These are phyloP conservation scores for Dryocosmus kuriphilus DNA, from an alignment of 2,888 invertebrate species.

Conservation along the genomic window DNA sequence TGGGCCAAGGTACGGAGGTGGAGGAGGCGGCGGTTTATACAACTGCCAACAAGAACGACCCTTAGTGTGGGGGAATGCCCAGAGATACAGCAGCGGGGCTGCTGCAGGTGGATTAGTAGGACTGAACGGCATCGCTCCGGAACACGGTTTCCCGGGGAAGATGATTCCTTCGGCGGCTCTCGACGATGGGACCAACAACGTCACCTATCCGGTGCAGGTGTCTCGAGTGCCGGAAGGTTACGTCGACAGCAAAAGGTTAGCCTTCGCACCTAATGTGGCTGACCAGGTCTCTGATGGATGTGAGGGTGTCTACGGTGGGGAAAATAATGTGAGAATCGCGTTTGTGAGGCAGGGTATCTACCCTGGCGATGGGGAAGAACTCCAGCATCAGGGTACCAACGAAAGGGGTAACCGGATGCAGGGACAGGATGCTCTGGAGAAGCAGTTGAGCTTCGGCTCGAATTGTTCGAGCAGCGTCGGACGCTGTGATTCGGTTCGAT, in stretches of 20 bases:
- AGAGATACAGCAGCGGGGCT: constrained; percentile 13
- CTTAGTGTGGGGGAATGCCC: constrained; percentile 23
- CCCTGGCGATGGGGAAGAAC: constrained; percentile 29
- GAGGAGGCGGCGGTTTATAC: constrained; percentile 40
- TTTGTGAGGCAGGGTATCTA: constrained; percentile 38
- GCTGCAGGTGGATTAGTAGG: constrained; percentile 32
- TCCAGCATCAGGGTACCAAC: constrained; percentile 20
- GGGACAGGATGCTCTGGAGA: constrained; percentile 58
- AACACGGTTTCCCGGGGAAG: constrained; percentile 46
- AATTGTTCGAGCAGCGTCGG: constrained; percentile 48
- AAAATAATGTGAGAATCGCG: constrained; percentile 43
- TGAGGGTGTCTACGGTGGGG: constrained; percentile 13
- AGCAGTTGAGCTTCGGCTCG: constrained; percentile 48
- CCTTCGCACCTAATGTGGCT: background rate
- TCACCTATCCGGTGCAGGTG: constrained; percentile 32
- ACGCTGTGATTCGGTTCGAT: constrained; percentile 81
- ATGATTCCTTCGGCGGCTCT: constrained; percentile 43
- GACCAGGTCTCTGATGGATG: constrained; percentile 10
- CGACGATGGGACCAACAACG: constrained; percentile 25
- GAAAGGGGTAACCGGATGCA: constrained; percentile 43
- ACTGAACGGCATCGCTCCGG: constrained; percentile 34
- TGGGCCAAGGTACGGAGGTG: constrained; percentile 28
- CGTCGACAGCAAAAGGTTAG: constrained; percentile 32
- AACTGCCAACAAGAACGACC: constrained; percentile 30
- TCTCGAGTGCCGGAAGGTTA: constrained; percentile 26